A percentile compares a stretch with the other conserved stretches of the same genome.
Evolutionary conservation across 2,888 invertebrate species (phyloP).

Genomic region (Lagria hirta): DNA sequence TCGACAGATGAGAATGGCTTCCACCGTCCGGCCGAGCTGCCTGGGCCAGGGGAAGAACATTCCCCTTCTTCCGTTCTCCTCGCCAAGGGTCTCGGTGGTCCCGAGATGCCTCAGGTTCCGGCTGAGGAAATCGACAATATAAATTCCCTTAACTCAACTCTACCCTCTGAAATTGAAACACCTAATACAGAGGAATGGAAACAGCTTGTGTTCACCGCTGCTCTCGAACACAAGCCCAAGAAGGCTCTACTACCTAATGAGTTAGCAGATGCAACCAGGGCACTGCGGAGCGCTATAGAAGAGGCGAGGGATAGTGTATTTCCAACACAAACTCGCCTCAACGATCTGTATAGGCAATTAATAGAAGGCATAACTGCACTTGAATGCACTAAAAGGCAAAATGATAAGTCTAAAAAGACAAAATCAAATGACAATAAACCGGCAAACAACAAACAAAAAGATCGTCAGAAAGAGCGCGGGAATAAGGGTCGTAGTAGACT

Average conservation of each 20-base stretch:
- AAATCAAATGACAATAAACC: background rate
- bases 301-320: slow-evolving; percentile 10
- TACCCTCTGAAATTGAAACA: too few species aligned
- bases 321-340: slow-evolving; percentile 26
- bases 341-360: slow-evolving; percentile 16
- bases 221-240: slow-evolving; percentile 6
- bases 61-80: background rate
- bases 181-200: slow-evolving; percentile 15
- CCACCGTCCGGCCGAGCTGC: slow-evolving; percentile 1
- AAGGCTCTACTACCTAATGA: slow-evolving; percentile 12
- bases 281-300: slow-evolving; percentile 20
- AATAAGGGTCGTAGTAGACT: slow-evolving; percentile 14
- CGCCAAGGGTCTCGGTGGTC: slow-evolving; percentile 4
- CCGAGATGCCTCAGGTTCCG: slow-evolving; percentile 1
- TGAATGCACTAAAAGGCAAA: background rate
- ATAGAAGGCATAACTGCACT: slow-evolving; percentile 2
- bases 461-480: slow-evolving; percentile 1
- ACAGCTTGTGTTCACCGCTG: slow-evolving; percentile 4
- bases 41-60: background rate
- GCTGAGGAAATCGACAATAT: background rate
- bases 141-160: slow-evolving; percentile 3
- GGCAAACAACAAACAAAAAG: slow-evolving; percentile 1
- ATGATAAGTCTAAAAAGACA: background rate
- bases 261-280: slow-evolving; percentile 11
- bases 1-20: slow-evolving; percentile 1